Conservation (phyloP, 2,888 invertebrate genomes). For the Thyatira batis region DNA sequence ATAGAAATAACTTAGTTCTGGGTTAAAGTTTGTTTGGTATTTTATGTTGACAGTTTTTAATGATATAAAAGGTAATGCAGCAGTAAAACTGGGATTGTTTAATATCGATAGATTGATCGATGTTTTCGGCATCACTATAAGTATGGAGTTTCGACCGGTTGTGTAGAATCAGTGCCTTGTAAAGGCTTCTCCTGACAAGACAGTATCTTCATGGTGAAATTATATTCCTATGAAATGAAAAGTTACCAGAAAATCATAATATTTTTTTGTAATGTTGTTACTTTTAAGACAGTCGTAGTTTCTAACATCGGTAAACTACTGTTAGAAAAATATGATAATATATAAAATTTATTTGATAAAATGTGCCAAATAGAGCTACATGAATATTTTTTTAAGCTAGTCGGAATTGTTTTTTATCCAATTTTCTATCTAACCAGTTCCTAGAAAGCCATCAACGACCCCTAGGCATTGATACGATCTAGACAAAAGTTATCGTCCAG, state of each 20-base stretch:
- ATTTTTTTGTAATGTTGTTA: too few relatives aligned
- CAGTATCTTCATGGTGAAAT: conserved; percentile 14
- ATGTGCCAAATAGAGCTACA: too few relatives aligned
- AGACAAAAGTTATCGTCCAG: conserved; percentile 6
- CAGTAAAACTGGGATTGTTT: not conserved
- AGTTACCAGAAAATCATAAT: not conserved
- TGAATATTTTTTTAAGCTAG: too few relatives aligned
- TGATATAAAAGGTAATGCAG: not conserved
- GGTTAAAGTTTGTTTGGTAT: not conserved
- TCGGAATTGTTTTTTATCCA: not conserved
- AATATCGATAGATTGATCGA: conserved; percentile 33
- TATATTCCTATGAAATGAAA: not conserved
- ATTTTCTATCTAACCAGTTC: not conserved
- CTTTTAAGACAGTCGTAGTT: too few relatives aligned
- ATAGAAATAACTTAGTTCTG: not conserved
- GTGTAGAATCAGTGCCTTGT: conserved; percentile 60
- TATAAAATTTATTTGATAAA: too few relatives aligned
- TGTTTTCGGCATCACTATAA: conserved; percentile 47
- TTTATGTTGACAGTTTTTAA: not conserved
- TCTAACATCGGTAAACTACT: too few relatives aligned
- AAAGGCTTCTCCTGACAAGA: conserved; percentile 56
- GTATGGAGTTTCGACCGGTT: conserved; percentile 70
- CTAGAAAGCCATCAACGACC: not conserved
- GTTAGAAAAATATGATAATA: too few relatives aligned
- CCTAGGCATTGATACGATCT: conserved; percentile 5